Base-by-base conservation (phyloP, 2,888 invertebrate genomes). In the Hermodice carunculata region DNA sequence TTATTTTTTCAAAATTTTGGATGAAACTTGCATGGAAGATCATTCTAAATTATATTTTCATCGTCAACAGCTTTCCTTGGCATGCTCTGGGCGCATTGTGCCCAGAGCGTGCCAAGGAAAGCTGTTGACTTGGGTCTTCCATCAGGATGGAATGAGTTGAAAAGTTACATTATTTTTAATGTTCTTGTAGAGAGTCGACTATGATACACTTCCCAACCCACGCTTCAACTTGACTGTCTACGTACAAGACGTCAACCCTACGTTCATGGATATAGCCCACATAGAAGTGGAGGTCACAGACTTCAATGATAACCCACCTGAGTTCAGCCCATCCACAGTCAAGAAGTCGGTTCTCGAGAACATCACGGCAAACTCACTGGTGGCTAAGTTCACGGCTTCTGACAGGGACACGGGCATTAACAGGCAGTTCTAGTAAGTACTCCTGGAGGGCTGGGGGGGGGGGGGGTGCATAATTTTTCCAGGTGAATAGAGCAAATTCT, bases 231-330 rank as follows among this genome's bases (percentile, higher is more conserved):
- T 85, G 69, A 82, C 82, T 0, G 80, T 84, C 5, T 73, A 71
- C n/a, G 84, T 83, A 0, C 69, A 76, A 53, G 85, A 85, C 70
- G 71, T 76, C 6, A 70, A 82, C 51, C 75, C 77, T 0, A 60
- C 59, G 6, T 82, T 84, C 65, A 67, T 95, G 85, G 95, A 96
- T 81, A 91, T 93, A 71, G 94, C 96, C 51, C 95, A 96, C 84
- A 95, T 97, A 77, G 96, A 96, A 79, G 96, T 98, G 88, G 96
- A 95, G 81, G 96, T 98, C 85, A 96, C 96, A 79, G 98, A 99
- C 89, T 97, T 96, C 90, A 99, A 99, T 92, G 99, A 99, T 91
- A 98, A 99, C 89, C 95, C 96, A 71, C 98, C 98, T 73, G 95
- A 95, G 88, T 98, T 99, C 89, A 95, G 95, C 90, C 96, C 95